A percentile compares a stretch with the other conserved stretches of the same genome.
Evolutionary conservation across 2,888 invertebrate genomes (phyloP).

Genomic region (Dexiosoma caninum): DNA sequence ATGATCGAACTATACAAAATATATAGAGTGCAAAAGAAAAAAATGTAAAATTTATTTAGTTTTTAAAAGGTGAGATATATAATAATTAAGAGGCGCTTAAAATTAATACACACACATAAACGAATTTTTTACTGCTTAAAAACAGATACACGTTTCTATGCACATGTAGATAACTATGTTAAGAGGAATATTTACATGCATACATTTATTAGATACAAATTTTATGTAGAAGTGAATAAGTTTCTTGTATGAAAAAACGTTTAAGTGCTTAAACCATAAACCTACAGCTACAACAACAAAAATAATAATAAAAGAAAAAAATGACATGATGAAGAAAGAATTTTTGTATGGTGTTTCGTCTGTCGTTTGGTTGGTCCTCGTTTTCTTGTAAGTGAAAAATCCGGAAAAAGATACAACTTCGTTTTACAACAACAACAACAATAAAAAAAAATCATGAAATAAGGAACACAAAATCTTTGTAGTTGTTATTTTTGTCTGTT

Average conservation of each 20-base stretch:
- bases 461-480: conserved; percentile 43
- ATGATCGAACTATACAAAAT: conserved; percentile 2
- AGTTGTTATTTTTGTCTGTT: conserved; percentile 32
- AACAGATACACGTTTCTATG: background rate
- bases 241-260: conserved; percentile 51
- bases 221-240: conserved; percentile 12
- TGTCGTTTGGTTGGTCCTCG: conserved; percentile 54
- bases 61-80: conserved; percentile 54
- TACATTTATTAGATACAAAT: background rate
- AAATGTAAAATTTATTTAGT: conserved; percentile 18
- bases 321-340: conserved; percentile 40
- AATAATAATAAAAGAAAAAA: conserved; percentile 30
- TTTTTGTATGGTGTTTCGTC: conserved; percentile 46
- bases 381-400: conserved; percentile 63
- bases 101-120: conserved; percentile 38
- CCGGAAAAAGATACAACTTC: conserved; percentile 63
- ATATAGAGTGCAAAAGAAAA: conserved; percentile 19
- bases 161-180: background rate
- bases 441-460: conserved; percentile 31
- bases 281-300: conserved; percentile 48
- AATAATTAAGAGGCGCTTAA: conserved; percentile 61
- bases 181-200: conserved; percentile 3
- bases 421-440: conserved; percentile 52
- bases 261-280: conserved; percentile 62
- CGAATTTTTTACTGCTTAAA: conserved; percentile 9